Conservation (phyloP, 2,797 vertebrate genomes). For the Melanogrammus aeglefinus region DNA sequence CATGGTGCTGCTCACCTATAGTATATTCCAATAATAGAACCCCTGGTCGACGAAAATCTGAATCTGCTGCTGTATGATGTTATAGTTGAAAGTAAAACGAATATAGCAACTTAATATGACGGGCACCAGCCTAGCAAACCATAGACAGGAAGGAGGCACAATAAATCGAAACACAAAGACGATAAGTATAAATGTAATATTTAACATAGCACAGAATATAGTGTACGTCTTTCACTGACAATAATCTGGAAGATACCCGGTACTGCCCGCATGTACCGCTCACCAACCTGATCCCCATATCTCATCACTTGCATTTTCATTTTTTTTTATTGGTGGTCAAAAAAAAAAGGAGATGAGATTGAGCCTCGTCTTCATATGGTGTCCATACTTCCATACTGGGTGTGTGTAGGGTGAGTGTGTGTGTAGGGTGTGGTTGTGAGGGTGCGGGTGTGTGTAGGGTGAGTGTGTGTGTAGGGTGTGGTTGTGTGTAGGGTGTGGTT, state of each 20-base stretch:
- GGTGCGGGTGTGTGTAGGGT: no score
- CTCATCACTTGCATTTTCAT: not conserved
- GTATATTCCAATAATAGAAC: no score
- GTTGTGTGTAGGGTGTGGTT: no score
- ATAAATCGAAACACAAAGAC: not conserved
- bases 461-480: no score
- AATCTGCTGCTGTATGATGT: no score
- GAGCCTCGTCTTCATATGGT: slow-evolving; percentile 20
- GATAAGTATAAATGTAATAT: not conserved
- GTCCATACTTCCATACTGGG: slow-evolving; percentile 6
- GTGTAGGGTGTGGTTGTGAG: no score
- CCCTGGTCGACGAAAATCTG: no score
- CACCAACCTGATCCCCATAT: not conserved
- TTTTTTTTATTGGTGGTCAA: not conserved
- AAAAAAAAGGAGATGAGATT: slow-evolving; percentile 16
- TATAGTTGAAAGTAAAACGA: not conserved
- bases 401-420: no score
- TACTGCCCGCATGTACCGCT: not conserved
- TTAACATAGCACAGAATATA: not conserved
- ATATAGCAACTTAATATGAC: not conserved
- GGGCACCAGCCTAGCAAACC: no score
- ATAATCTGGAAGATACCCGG: not conserved
- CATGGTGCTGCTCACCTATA: not conserved
- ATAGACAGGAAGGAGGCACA: not conserved
- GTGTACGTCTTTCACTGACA: not conserved